Percentiles rank a stretch among this genome's conserved stretches.
These are phyloP conservation scores for Prionace glauca DNA, from an alignment of 2,797 vertebrate species.

Conservation along the genomic window DNA sequence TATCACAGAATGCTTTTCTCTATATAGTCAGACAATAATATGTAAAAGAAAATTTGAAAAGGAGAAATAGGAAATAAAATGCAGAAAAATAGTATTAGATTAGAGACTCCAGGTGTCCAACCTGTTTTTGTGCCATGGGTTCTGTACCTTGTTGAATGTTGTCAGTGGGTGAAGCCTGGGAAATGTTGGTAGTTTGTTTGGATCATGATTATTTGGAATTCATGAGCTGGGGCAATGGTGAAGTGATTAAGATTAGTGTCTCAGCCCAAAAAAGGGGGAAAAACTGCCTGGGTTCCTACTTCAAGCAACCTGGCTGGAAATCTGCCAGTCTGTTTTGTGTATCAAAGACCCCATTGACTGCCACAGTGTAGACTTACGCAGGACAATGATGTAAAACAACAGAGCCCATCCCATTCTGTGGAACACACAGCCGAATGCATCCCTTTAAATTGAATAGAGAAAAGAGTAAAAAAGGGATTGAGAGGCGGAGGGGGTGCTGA, in stretches of 20 bases:
- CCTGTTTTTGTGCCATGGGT: not conserved
- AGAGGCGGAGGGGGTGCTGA: not conserved
- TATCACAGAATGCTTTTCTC: too few relatives aligned
- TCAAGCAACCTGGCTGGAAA: not conserved
- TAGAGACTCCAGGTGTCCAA: not conserved
- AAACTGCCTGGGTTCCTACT: not conserved
- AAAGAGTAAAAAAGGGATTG: not conserved
- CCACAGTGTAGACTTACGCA: not conserved
- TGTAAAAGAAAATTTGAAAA: too few relatives aligned
- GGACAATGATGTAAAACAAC: not conserved
- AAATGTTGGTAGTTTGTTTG: not conserved
- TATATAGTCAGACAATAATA: too few relatives aligned
- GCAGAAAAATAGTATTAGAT: not conserved
- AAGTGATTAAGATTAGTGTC: not conserved
- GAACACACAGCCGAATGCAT: not conserved
- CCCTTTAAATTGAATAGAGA: not conserved
- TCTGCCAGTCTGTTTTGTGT: not conserved
- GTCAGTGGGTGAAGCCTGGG: not conserved
- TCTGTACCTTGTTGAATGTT: not conserved
- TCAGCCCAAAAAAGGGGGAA: not conserved
- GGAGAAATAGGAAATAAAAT: not conserved
- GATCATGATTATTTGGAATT: not conserved
- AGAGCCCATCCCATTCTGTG: not conserved
- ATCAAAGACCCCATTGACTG: not conserved
- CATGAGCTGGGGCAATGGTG: not conserved